Evolutionary conservation across 2,113 vertebrate species (phyloP).

Genomic region (Amphilophus citrinellus): DNA sequence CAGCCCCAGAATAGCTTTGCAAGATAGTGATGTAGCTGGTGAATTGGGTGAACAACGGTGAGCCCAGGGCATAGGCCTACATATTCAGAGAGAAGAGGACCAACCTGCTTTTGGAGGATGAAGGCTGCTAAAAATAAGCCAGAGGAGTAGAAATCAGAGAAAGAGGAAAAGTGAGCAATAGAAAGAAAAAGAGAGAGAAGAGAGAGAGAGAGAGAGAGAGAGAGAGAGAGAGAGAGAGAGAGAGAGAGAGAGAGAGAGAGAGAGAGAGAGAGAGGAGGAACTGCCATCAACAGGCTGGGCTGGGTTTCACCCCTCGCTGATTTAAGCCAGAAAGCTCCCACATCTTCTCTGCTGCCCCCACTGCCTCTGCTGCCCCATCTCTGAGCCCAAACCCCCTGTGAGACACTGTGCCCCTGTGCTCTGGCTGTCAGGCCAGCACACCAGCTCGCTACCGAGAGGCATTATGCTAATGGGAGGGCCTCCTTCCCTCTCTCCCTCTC

Average conservation of each 20-base stretch:
- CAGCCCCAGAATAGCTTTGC: constrained; percentile 65
- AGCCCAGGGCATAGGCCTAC: constrained; percentile 78
- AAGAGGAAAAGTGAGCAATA: constrained; percentile 23
- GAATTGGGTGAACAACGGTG: constrained; percentile 62
- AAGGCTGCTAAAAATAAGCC: constrained; percentile 79
- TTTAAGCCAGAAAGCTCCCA: constrained; percentile 74
- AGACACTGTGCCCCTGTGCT: constrained; percentile 73
- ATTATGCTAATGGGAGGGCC: constrained; percentile 95
- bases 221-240: constrained; percentile 13
- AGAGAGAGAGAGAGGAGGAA: constrained; percentile 59
- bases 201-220: constrained; percentile 32
- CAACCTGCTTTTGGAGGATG: constrained; percentile 76
- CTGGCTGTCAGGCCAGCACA: constrained; percentile 79
- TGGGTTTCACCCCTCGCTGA: constrained; percentile 72
- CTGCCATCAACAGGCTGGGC: constrained; percentile 71
- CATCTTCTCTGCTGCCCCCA: constrained; percentile 77
- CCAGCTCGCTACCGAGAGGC: constrained; percentile 94
- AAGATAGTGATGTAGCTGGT: constrained; percentile 47
- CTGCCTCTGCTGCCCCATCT: constrained; percentile 68
- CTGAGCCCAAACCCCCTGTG: constrained; percentile 72
- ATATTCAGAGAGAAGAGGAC: constrained; percentile 75
- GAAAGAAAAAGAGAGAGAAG: constrained; percentile 20
- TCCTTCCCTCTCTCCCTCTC: constrained; percentile 82
- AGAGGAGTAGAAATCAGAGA: constrained; percentile 64
- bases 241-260: constrained; percentile 21